Percentiles rank a stretch among this genome's conserved stretches.
Evolutionary conservation across 2,888 invertebrate genomes (phyloP).

Genomic region (Ptycholaimellus sp.): DNA sequence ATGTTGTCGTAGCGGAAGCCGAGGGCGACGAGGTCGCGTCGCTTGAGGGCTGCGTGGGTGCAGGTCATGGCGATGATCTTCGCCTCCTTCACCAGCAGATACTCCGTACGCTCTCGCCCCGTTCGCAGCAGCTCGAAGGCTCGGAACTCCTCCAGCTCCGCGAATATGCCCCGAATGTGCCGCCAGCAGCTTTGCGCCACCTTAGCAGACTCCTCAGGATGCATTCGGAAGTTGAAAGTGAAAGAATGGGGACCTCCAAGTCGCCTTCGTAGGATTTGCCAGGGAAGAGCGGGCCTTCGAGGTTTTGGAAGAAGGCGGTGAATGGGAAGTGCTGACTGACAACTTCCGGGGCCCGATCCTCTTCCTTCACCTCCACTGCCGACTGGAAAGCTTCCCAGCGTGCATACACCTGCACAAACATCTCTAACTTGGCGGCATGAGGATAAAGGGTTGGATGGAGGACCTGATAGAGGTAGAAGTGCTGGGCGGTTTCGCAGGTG

Average conservation of each 20-base stretch:
- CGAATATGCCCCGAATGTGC: conserved; percentile 80
- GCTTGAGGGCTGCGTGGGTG: conserved; percentile 88
- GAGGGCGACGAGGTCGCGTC: conserved; percentile 58
- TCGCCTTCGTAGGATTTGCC: conserved; percentile 1
- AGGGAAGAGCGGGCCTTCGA: conserved; percentile 63
- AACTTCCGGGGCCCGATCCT: conserved; percentile 21
- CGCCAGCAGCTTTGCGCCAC: conserved; percentile 74
- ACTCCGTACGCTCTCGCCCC: conserved; percentile 80
- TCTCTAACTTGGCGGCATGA: neutral
- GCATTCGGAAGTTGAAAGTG: too few species aligned
- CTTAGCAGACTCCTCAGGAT: too few species aligned
- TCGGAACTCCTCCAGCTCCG: conserved; percentile 84
- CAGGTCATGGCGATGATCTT: conserved; percentile 99
- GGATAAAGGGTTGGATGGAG: neutral
- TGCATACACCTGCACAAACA: neutral
- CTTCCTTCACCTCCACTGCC: conserved; percentile 34
- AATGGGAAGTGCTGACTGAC: conserved; percentile 71
- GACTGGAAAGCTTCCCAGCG: conserved; percentile 60
- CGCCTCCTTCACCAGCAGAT: conserved; percentile 68
- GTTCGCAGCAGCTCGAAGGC: conserved; percentile 87
- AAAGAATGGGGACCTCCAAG: too few species aligned
- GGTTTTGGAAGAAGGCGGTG: conserved; percentile 66
- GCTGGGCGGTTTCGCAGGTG: conserved; percentile 92
- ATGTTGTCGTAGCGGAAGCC: conserved; percentile 91
- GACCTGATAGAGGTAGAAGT: conserved; percentile 76